Base-by-base conservation (phyloP, 2,888 invertebrate species). In the Ophion costatus region DNA sequence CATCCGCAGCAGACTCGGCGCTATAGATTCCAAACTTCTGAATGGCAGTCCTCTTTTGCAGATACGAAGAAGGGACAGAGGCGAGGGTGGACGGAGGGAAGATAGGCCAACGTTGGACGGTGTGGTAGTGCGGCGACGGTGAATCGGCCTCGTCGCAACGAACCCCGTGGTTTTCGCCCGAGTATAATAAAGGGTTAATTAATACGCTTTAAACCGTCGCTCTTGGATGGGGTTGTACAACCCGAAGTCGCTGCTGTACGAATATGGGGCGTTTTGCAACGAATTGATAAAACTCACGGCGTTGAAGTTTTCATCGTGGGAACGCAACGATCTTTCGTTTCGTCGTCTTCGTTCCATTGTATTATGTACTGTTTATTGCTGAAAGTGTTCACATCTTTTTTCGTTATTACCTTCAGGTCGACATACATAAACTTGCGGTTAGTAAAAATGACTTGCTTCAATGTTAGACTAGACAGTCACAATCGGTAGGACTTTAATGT, bases 131-230 rank as follows among this genome's bases (percentile, higher is more conserved):
- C 67, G 77, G 59, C 85, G 80, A 85, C 87, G 86, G 87, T 88
- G 90, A 91, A 91, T 91, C 91, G 89, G 89, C 91, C 91, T 92
- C 92, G 91, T 91, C 91, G 89, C 91, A 87, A 89, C 91, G 90
- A 88, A 89, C 88, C 87, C 88, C 88, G 92, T 88, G 91, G 92
- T 92, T 93, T 93, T 91, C 92, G 88, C 90, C 88, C 87, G 90
- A 89, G 90, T 91, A 91, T 92, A 92, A 93, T 93, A 93, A 93
- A 93, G 92, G 92, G 92, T 93, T 93, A 93, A 93, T 93, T 93
- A 92, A 92, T 93, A 92, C 91, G 92, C 92, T 93, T 92, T 91
- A 92, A 93, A 93, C 91, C 90, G 90, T 88, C 89, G 89, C 88
- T 89, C 87, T 88, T 85, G 88, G 74, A 76, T 80, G 59, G 88